Evolutionary conservation across 2,888 invertebrate genomes (phyloP), one percentile per base, ranked within the genome.

Genomic region (Rotaria socialis): DNA sequence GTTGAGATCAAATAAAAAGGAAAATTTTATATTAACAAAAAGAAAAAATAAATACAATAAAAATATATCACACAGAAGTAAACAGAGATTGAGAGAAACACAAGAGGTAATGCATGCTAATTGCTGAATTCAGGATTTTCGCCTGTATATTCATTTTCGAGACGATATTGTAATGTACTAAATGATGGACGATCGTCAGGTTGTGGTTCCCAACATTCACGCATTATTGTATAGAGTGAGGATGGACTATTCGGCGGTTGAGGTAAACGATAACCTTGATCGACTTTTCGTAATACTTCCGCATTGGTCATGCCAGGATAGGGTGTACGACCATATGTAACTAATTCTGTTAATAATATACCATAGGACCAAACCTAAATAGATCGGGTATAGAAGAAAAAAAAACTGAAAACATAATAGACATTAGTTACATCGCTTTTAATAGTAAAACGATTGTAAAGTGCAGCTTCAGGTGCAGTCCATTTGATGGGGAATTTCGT

Each of bases 381-480:
- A 35, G 24, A 35, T 19, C 19, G 0, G 5, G 16, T 16, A 67
- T 35, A 7, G 27, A 35, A 27, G 0, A 35, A 35, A 0, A 35
- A 0, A 16, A 27, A 11, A 27, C 52, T 35, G 35, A 52, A 52
- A 52, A 52, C 16, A 52, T 55, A 7, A 55, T 0, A 55, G 2
- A 19, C 16, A n/a, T 0, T n/a, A 35, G 0, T 67, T 80, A 80
- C 99, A 92, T 99, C 99, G 0, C 97, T 97, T 92, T 99, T 99
- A 90, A 98, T 97, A 89, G 97, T 97, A 93, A 98, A 99, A 93
- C 96, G 96, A 93, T 97, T 97, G 93, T 97, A 99, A 92, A 98
- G 97, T 87, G 98, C 98, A 84, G 99, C 99, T 92, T 99, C 99
- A 1, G 99, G 99, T 50, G 99, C 98, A 86, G 99, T 99, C 99